A percentile compares a stretch with the other conserved stretches of the same genome.
phyloP scores from a whole-genome alignment of 2,113 vertebrate genomes.

The Psettodes erumei region DNA sequence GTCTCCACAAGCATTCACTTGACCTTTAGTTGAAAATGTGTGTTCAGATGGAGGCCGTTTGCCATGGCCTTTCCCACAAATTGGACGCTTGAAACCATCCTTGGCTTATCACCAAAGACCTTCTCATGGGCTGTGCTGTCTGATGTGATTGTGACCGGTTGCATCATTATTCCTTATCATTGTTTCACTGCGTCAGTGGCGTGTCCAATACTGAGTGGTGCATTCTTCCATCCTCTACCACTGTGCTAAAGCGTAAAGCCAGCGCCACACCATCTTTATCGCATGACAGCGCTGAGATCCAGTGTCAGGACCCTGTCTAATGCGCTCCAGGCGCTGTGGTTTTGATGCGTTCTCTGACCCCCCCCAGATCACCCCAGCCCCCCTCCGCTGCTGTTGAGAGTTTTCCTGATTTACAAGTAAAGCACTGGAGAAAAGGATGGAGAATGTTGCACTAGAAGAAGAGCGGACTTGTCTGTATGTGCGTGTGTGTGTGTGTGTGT shows the following conservation, averaged over 20 bases:
- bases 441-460: slow-evolving; percentile 56
- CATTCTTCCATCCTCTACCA: slow-evolving; percentile 34
- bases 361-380: slow-evolving; percentile 60
- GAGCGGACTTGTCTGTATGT: too few species aligned
- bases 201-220: slow-evolving; percentile 18
- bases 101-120: not conserved
- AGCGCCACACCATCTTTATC: slow-evolving; percentile 61
- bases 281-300: slow-evolving; percentile 64
- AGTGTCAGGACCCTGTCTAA: slow-evolving; percentile 62
- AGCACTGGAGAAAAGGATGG: slow-evolving; percentile 58
- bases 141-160: slow-evolving; percentile 12
- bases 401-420: slow-evolving; percentile 73
- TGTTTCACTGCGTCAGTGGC: slow-evolving; percentile 1
- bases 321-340: slow-evolving; percentile 68
- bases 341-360: slow-evolving; percentile 67
- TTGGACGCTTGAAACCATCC: not conserved
- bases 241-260: slow-evolving; percentile 59
- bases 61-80: not conserved
- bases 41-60: not conserved
- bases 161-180: not conserved
- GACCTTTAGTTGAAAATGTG: slow-evolving; percentile 10
- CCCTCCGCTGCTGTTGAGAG: slow-evolving; percentile 63
- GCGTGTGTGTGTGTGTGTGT: too few species aligned
- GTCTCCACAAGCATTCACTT: not conserved
- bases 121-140: not conserved